Base-by-base conservation (phyloP, 2,888 invertebrate species). In the Agrotis ipsilon region DNA sequence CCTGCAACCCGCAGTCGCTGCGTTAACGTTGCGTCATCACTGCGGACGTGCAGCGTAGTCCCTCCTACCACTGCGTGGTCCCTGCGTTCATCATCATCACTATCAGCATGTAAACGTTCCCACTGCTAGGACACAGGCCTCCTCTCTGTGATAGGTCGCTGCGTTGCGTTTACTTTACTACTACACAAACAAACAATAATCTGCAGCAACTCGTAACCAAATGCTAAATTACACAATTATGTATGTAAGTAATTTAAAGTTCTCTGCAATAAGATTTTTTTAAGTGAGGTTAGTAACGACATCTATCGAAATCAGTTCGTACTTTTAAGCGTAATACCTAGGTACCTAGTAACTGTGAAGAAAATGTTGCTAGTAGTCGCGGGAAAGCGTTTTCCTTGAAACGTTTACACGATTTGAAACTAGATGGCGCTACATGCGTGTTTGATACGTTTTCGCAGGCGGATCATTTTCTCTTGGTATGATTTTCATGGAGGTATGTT, bases 391-490 rank as follows among this genome's bases (percentile, higher is more conserved):
- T 74, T 74, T 78, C 70, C 78, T 71, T 60, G 54, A 68, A 60
- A 27, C 24, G 21, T 18, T 71, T 71, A 7, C 43, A 27, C 6
- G 0, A 4, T 7, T 43, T 11, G 5, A 19, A 3, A 3, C 59
- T 78, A 83, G 83, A 75, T 83, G 83, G 72, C 78, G 73, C 60
- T 21, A 68, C 24, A 2, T 32, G 58, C 64, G 61, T 14, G 27
- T 7, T 43, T 19, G 13, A 11, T 14, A 0, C 4, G 14, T 58
- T 57, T 57, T 43, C 13, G 16, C 21, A 52, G 32, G 48, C 74
- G 24, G 27, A 6, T 45, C 1, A n/a, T n/a, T 24, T 52, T 45
- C 13, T 46, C 14, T 18, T 27, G 27, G 18, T 11, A 16, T 19
- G 2, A 60, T 45, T 68, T 59, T 49, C 54, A 19, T 55, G 1